A percentile compares a stretch with the other conserved stretches of the same genome.
Evolutionary conservation across 1,140 invertebrate species (phyloP).

Genomic region (Magallana angulata): DNA sequence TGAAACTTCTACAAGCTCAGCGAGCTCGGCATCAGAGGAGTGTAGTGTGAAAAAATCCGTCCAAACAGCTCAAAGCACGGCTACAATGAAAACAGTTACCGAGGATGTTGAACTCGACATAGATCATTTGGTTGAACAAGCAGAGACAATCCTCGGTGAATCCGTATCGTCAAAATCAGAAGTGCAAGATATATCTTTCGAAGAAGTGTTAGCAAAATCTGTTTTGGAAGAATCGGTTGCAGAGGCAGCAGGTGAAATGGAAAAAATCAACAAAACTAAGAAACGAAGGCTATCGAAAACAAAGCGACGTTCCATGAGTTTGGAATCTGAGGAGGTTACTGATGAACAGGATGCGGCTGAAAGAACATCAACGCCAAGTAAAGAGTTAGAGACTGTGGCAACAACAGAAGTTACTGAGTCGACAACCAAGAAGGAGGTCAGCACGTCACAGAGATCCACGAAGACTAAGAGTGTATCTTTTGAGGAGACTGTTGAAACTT

Average conservation of each 20-base stretch:
- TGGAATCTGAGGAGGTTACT: neutral
- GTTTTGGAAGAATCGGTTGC: conserved; percentile 39
- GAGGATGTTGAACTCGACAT: conserved; percentile 11
- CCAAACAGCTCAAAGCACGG: neutral
- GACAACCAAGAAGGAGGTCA: neutral
- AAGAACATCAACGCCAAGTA: neutral
- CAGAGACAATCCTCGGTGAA: conserved; percentile 18
- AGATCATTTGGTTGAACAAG: conserved; percentile 32
- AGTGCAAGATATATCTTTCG: conserved; percentile 30
- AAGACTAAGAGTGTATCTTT: conserved; percentile 32
- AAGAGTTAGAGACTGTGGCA: conserved; percentile 1
- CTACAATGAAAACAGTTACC: neutral
- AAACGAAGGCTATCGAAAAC: conserved; percentile 30
- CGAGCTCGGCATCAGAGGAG: neutral
- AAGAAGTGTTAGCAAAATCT: conserved; percentile 39
- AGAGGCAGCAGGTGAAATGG: conserved; percentile 42
- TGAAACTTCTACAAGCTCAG: neutral
- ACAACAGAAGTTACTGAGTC: neutral
- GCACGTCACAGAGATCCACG: neutral
- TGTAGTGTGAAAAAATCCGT: neutral
- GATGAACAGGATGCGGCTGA: neutral
- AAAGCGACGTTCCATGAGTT: conserved; percentile 3
- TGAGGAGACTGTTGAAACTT: neutral
- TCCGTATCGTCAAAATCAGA: neutral
- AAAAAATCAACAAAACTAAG: conserved; percentile 39